These are phyloP conservation scores for Dascyllus trimaculatus DNA, from an alignment of 2,113 vertebrate species.

Conservation along the genomic window DNA sequence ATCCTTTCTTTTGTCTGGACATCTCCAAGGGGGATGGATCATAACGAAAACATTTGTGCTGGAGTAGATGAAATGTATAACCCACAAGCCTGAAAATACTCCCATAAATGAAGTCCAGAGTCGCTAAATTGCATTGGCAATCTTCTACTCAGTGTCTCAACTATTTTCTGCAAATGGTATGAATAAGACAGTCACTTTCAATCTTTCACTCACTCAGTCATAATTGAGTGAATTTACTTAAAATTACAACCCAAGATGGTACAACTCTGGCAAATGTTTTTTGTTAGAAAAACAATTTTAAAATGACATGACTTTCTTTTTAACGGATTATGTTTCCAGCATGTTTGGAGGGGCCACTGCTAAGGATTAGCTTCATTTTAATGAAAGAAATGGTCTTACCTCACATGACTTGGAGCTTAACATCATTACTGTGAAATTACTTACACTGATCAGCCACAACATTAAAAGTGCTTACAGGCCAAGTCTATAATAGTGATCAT, in stretches of 20 bases:
- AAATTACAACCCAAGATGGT: background rate
- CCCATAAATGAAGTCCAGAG: slow-evolving; percentile 51
- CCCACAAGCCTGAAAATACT: slow-evolving; percentile 35
- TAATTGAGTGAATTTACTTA: slow-evolving; percentile 9
- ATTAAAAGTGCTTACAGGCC: no score
- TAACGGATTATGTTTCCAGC: slow-evolving; percentile 1
- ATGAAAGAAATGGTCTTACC: background rate
- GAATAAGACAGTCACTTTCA: slow-evolving; percentile 32
- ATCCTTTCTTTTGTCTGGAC: slow-evolving; percentile 54
- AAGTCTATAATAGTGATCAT: no score
- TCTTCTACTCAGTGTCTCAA: slow-evolving; percentile 29
- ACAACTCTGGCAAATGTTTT: background rate
- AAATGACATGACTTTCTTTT: slow-evolving; percentile 2
- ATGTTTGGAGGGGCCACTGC: background rate
- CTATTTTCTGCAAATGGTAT: slow-evolving; percentile 42
- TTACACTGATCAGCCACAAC: no score
- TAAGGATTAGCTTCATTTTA: slow-evolving; percentile 19
- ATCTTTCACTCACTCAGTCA: background rate
- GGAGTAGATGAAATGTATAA: slow-evolving; percentile 53
- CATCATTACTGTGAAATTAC: no score
- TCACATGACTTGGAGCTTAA: background rate
- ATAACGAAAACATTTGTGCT: slow-evolving; percentile 72
- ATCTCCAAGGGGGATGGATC: slow-evolving; percentile 57
- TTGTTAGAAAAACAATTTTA: background rate
- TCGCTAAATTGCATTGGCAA: slow-evolving; percentile 39